Base-by-base conservation (phyloP, 1,140 invertebrate genomes). In the Anadara kagoshimensis region DNA sequence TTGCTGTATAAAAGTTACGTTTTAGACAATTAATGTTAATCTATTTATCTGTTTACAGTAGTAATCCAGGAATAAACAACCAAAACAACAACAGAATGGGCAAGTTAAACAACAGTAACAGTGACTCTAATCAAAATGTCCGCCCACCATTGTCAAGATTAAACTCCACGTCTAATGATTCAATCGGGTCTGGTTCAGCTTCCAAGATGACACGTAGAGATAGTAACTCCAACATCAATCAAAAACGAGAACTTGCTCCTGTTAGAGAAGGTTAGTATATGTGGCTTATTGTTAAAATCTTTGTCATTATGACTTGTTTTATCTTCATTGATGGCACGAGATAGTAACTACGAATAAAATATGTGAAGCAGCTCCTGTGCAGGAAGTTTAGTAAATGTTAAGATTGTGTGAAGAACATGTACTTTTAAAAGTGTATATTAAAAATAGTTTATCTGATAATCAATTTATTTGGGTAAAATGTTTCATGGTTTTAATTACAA, bases 321-420 rank as follows among this genome's bases (percentile, higher is more conserved):
- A 29, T 45, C 69, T 20, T 51, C 69, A n/a, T 45, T 49, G 24
- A 53, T 47, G 45, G 41, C 20, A 22, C 64, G 70, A 58, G 49
- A 65, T 36, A 36, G 29, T 36, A 36, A 36, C 47, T 65, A 53
- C 11, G 10, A 49, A 61, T 29, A 59, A 41, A 11, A 76, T 58
- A 29, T 62, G 69, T 53, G 79, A 83, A 69, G 71, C 81, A 5
- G 79, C 73, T 61, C 81, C 84, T n/a, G 82, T 86, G 36, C 77
- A 76, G 64, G 84, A 85, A 81, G 80, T 83, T 85, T 69, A 49
- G 54, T 61, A 26, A n/a, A n/a, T n/a, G n/a, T n/a, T n/a, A n/a
- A n/a, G n/a, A n/a, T n/a, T n/a, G n/a, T n/a, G n/a, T n/a, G n/a
- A n/a, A n/a, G n/a, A n/a, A 36, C 29, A 36, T 36, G 2, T 36